Base-by-base conservation (phyloP, 2,797 vertebrate genomes). In the Mionectes olivaceus region DNA sequence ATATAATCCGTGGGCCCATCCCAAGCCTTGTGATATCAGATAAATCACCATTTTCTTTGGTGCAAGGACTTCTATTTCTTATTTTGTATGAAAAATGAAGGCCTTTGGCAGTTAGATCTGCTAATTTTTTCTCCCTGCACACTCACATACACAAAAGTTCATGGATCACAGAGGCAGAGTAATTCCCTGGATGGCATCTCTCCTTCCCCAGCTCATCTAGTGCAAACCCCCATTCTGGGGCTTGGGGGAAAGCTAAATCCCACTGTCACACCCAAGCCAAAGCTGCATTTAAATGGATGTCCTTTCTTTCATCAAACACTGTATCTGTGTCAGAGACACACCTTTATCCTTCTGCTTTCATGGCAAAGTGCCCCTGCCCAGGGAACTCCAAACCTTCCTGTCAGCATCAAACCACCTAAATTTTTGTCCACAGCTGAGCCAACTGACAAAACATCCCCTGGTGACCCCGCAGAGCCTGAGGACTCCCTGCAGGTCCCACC, bases 381-480 rank as follows among this genome's bases (percentile, higher is more conserved):
- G 67, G 67, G 47, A 92, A 87, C n/a, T 56, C 39, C 87, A 82
- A 88, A 69, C 21, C 56, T 18, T 89, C 63, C 87, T 80, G 33
- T 37, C 78, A 65, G 74, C 52, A 86, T 50, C 43, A 93, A 32
- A 25, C 10, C 43, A 39, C 22, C 80, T 73, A 47, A 30, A 39
- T 39, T 92, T 93, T 53, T 46, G 46, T 52, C 78, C 47, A 28
- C 35, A 56, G 63, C n/a, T 63, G 37, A 85, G 56, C 4, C 65
- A 52, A 65, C 30, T 46, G 61, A 52, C 28, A 77, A 33, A 82
- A 25, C 23, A 50, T 15, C 3, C 8, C 21, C 23, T 37, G 12
- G 12, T 50, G 9, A 9, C 8, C 7, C 18, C 19, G 4, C 9
- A 43, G 32, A 25, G 50, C 23, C 3, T 4, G 52, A 88, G 52